Percentiles rank a stretch among this genome's conserved stretches.
These are phyloP conservation scores for Mastacembelus armatus DNA, from an alignment of 2,797 vertebrate species.

Conservation along the genomic window DNA sequence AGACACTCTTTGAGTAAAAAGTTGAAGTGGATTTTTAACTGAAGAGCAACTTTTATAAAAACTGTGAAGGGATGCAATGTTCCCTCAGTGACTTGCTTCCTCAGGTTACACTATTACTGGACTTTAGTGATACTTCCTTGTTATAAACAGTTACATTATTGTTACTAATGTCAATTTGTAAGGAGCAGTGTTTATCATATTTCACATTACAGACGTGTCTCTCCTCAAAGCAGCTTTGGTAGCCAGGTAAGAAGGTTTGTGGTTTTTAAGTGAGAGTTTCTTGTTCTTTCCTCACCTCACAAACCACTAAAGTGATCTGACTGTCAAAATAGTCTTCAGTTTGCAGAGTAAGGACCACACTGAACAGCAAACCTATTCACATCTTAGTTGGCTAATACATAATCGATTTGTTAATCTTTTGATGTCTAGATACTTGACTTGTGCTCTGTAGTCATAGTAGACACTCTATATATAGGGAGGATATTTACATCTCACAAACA, in stretches of 20 bases:
- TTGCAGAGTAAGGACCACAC: slow-evolving; percentile 11
- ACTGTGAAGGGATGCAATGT: too few relatives aligned
- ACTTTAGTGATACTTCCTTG: slow-evolving; percentile 7
- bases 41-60: slow-evolving; percentile 1
- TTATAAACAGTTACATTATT: slow-evolving; percentile 24
- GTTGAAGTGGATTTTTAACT: background rate
- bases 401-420: slow-evolving; percentile 14
- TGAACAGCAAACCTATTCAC: slow-evolving; percentile 16
- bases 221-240: slow-evolving; percentile 12
- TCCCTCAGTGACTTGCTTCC: slow-evolving; percentile 10
- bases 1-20: slow-evolving; percentile 1
- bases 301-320: slow-evolving; percentile 46
- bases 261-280: slow-evolving; percentile 43
- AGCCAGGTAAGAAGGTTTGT: slow-evolving; percentile 35
- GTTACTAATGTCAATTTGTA: slow-evolving; percentile 33
- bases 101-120: background rate
- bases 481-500: slow-evolving; percentile 13
- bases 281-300: slow-evolving; percentile 51
- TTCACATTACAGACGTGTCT: slow-evolving; percentile 30
- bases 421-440: slow-evolving; percentile 1
- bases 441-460: too few relatives aligned
- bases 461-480: slow-evolving; percentile 19
- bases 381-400: slow-evolving; percentile 26
- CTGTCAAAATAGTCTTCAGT: slow-evolving; percentile 22
- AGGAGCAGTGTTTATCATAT: slow-evolving; percentile 9